Percentiles rank a stretch among this genome's conserved stretches.
phyloP scores from a whole-genome alignment of 1,140 invertebrate genomes.

The Ceratina calcarata region DNA sequence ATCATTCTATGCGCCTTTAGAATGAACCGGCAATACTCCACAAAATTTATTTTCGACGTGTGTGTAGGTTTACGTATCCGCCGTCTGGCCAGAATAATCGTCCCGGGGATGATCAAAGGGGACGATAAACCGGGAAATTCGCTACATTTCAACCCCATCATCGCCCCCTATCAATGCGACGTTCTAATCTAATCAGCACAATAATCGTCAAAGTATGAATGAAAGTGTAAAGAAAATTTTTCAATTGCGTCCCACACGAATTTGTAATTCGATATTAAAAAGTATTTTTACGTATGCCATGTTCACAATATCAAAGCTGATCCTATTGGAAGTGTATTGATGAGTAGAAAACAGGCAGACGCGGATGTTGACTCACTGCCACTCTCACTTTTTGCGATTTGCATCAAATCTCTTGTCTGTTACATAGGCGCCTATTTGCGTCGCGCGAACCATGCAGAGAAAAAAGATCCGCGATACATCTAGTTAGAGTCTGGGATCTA shows the following conservation, averaged over 20 bases:
- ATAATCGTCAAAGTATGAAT: too few species aligned
- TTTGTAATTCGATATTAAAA: too few species aligned
- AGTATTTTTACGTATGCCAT: too few species aligned
- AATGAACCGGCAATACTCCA: constrained; percentile 61
- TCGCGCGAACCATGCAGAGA: neutral
- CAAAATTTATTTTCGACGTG: constrained; percentile 69
- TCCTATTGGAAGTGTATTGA: constrained; percentile 17
- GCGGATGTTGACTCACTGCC: constrained; percentile 48
- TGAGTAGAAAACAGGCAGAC: constrained; percentile 13
- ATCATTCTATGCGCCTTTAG: constrained; percentile 70
- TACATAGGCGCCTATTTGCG: constrained; percentile 11
- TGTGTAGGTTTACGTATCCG: constrained; percentile 60
- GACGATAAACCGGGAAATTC: constrained; percentile 27
- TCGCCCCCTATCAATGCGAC: too few species aligned
- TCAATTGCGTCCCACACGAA: too few species aligned
- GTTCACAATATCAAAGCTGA: too few species aligned
- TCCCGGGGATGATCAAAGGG: constrained; percentile 30
- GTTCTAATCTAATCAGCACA: too few species aligned
- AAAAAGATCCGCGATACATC: neutral
- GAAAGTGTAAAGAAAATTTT: too few species aligned
- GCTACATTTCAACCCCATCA: constrained; percentile 17
- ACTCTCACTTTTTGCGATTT: constrained; percentile 50
- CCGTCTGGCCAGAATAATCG: constrained; percentile 37
- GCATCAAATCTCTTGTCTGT: constrained; percentile 30
- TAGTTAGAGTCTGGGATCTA: neutral